Conservation (phyloP, 2,797 vertebrate genomes). For the Thalassophryne amazonica region DNA sequence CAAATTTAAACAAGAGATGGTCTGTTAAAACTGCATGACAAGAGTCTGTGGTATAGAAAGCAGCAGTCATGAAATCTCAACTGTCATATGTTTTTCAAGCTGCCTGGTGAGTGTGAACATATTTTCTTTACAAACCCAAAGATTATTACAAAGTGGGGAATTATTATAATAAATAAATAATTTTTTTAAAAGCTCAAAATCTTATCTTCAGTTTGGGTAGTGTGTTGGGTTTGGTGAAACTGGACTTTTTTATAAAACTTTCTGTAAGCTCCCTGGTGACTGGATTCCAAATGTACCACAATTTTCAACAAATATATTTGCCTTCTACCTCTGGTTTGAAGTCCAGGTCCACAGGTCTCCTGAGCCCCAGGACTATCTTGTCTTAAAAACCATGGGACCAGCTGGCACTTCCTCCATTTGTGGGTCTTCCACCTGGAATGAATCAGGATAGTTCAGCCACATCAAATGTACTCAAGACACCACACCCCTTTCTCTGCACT, state of each 20-base stretch:
- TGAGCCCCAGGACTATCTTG: constrained; percentile 87
- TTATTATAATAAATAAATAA: neutral
- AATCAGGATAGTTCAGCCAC: neutral
- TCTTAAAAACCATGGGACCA: constrained; percentile 91
- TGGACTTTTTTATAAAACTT: constrained; percentile 32
- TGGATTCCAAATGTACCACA: constrained; percentile 14
- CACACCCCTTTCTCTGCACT: neutral
- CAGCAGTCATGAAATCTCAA: constrained; percentile 30
- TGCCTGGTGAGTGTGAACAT: constrained; percentile 16
- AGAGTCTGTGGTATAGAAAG: constrained; percentile 43
- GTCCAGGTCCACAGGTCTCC: constrained; percentile 91
- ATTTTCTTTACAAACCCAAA: constrained; percentile 23
- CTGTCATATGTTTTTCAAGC: constrained; percentile 45
- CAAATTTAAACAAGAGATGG: constrained; percentile 28
- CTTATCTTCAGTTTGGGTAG: constrained; percentile 14
- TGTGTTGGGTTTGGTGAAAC: constrained; percentile 16
- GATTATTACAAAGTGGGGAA: constrained; percentile 10
- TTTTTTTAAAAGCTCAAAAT: constrained; percentile 16
- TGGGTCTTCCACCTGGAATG: constrained; percentile 93
- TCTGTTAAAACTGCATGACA: constrained; percentile 59
- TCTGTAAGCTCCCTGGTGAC: constrained; percentile 37
- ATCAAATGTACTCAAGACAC: too few species aligned
- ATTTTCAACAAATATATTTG: constrained; percentile 33
- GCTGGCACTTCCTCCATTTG: constrained; percentile 95
- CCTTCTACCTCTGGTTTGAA: constrained; percentile 90